phyloP scores from a whole-genome alignment of 1,140 invertebrate genomes.

The Pseudomyrmex dendroicus region DNA sequence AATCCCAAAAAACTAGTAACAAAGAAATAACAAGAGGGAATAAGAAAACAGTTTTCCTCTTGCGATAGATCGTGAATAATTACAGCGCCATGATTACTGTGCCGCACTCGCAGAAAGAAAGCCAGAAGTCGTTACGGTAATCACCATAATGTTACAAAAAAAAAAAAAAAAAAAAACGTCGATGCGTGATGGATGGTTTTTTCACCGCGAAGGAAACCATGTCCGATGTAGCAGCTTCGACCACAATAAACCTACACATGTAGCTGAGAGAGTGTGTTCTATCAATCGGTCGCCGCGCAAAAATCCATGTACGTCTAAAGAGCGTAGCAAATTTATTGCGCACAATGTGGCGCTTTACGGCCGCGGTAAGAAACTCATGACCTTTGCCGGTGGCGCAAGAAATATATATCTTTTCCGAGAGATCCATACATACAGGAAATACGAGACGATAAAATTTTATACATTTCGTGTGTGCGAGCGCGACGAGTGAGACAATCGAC shows the following conservation, averaged over 20 bases:
- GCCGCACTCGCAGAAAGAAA: conserved; percentile 4
- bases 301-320: conserved; percentile 47
- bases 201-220: conserved; percentile 24
- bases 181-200: conserved; percentile 24
- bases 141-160: conserved; percentile 5
- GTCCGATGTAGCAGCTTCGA: conserved; percentile 19
- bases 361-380: conserved; percentile 40
- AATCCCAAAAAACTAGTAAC: too few relatives aligned
- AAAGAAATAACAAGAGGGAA: not conserved
- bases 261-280: conserved; percentile 38
- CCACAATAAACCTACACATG: conserved; percentile 40
- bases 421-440: conserved; percentile 31
- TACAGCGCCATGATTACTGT: not conserved
- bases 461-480: conserved; percentile 19
- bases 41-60: not conserved
- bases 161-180: conserved; percentile 29
- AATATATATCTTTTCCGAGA: conserved; percentile 58
- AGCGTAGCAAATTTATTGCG: conserved; percentile 35
- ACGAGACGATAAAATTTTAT: conserved; percentile 34
- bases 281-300: conserved; percentile 43
- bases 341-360: conserved; percentile 50
- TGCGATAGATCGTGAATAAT: conserved; percentile 14
- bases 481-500: conserved; percentile 6
- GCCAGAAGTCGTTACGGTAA: conserved; percentile 17
- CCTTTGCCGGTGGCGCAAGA: conserved; percentile 43